A percentile compares a stretch with the other conserved stretches of the same genome.
These are phyloP conservation scores for Strigamia transsilvanica DNA, from an alignment of 2,888 invertebrate species.

Conservation along the genomic window DNA sequence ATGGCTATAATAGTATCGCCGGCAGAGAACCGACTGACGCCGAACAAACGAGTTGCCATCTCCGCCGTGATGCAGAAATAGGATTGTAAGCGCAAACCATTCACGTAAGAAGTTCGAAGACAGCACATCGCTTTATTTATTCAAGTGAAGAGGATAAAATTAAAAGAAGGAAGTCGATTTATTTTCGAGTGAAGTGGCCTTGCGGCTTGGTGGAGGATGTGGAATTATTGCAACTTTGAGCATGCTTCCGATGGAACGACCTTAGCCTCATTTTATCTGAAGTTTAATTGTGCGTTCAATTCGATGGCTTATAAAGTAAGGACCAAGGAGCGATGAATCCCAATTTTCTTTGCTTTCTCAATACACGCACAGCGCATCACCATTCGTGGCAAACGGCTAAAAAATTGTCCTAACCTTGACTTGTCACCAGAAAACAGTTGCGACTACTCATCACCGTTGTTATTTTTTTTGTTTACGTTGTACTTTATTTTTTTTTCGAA, in stretches of 20 bases:
- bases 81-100: not conserved
- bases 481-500: constrained; percentile 14
- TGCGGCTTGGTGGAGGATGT: constrained; percentile 34
- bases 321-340: not conserved
- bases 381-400: not conserved
- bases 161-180: constrained; percentile 18
- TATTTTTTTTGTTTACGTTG: not conserved
- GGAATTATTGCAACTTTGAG: constrained; percentile 27
- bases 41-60: not conserved
- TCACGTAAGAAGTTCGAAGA: constrained; percentile 6
- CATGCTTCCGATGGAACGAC: constrained; percentile 28
- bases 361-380: not conserved
- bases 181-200: not conserved
- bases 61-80: not conserved
- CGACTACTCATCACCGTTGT: constrained; percentile 19
- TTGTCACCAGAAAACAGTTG: constrained; percentile 20
- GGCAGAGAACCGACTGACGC: constrained; percentile 18
- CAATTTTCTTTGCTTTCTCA: not conserved
- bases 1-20: constrained; percentile 31
- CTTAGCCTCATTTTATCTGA: constrained; percentile 38
- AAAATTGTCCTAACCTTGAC: constrained; percentile 16
- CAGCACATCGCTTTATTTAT: not conserved
- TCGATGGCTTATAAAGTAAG: constrained; percentile 30
- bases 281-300: constrained; percentile 53
- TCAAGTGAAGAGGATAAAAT: constrained; percentile 10